phyloP scores from a whole-genome alignment of 2,888 invertebrate species.

The Sericinus montela region DNA sequence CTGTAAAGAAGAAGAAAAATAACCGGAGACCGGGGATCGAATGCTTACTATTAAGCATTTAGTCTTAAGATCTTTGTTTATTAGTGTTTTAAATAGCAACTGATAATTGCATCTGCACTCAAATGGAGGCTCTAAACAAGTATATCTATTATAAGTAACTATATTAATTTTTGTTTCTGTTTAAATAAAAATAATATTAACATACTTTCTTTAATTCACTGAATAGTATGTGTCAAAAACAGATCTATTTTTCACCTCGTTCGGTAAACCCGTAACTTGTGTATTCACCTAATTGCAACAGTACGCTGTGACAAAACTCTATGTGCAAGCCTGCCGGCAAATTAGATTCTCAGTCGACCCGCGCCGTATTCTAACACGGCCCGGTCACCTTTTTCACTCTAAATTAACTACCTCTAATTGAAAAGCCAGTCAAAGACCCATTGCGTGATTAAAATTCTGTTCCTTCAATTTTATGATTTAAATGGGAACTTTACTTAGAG shows the following conservation, averaged over 20 bases:
- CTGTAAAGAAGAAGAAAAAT: no score
- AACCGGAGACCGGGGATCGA: no score
- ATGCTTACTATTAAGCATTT: no score
- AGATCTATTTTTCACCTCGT: constrained; percentile 20
- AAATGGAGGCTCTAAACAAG: no score
- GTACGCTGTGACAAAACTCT: constrained; percentile 65
- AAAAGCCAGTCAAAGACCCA: constrained; percentile 51
- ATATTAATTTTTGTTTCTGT: no score
- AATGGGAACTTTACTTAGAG: no score
- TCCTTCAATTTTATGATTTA: not conserved
- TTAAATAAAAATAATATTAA: no score
- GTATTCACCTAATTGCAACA: constrained; percentile 73
- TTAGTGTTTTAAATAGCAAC: no score
- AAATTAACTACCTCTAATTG: constrained; percentile 66
- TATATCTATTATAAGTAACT: no score
- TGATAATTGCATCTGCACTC: no score
- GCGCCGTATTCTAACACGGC: constrained; percentile 23
- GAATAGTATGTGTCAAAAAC: constrained; percentile 33
- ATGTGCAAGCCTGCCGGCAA: constrained; percentile 47
- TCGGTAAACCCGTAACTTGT: constrained; percentile 23
- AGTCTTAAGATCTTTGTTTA: no score
- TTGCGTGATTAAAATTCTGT: constrained; percentile 37
- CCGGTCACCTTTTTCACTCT: constrained; percentile 62
- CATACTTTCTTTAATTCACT: no score
- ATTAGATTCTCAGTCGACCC: constrained; percentile 56